Conservation (phyloP, 2,888 invertebrate genomes). For the Odontothrips loti region DNA sequence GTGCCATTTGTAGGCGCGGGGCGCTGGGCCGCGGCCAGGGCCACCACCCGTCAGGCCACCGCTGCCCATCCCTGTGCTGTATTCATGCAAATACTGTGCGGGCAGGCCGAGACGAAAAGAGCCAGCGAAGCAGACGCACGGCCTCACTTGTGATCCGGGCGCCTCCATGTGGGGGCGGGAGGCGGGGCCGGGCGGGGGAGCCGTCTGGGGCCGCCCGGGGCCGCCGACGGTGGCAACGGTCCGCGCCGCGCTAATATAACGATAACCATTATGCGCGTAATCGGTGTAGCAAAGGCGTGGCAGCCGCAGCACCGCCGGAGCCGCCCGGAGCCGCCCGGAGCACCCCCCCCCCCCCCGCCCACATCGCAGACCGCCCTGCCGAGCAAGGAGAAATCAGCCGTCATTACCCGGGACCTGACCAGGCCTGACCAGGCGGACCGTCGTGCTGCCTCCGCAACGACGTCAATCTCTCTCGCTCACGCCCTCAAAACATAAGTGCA, state of each 20-base stretch:
- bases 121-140: too few species aligned
- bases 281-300: background rate
- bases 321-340: background rate
- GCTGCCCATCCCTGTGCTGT: background rate
- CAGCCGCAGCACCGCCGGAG: background rate
- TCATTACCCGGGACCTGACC: background rate
- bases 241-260: constrained; percentile 12
- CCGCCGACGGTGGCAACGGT: too few species aligned
- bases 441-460: background rate
- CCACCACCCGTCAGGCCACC: background rate
- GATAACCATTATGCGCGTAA: constrained; percentile 11
- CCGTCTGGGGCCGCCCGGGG: too few species aligned
- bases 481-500: background rate
- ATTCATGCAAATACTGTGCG: background rate
- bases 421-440: too few species aligned
- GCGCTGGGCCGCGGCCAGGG: too few species aligned
- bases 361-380: background rate
- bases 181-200: too few species aligned
- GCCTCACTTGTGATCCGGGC: too few species aligned
- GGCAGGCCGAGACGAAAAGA: too few species aligned
- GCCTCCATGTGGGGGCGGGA: too few species aligned
- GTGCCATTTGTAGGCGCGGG: too few species aligned
- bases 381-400: background rate
- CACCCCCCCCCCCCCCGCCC: background rate
- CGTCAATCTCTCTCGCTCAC: background rate